Percentiles rank a stretch among this genome's conserved stretches.
Evolutionary conservation across 2,113 vertebrate species (phyloP).

Genomic region (Ellobius talpinus): DNA sequence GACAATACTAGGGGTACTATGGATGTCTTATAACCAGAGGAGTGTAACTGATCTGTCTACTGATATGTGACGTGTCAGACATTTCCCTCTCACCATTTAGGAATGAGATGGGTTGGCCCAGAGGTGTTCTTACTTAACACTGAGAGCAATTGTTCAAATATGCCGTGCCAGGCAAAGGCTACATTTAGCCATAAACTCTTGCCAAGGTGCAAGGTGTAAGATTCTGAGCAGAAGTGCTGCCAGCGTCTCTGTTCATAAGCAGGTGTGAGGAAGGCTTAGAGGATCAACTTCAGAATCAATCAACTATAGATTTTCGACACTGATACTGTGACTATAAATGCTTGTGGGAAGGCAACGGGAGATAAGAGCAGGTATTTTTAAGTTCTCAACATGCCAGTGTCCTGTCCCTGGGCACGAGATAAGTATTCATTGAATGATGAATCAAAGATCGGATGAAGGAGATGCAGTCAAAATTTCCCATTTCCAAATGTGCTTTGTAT

Average conservation of each 20-base stretch:
- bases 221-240: slow-evolving; percentile 32
- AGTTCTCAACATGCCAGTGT: slow-evolving; percentile 49
- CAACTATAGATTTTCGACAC: slow-evolving; percentile 70
- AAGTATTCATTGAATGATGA: slow-evolving; percentile 78
- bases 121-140: slow-evolving; percentile 17
- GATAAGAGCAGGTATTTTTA: slow-evolving; percentile 70
- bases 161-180: background rate
- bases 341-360: slow-evolving; percentile 71
- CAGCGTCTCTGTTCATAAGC: slow-evolving; percentile 50
- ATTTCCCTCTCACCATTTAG: background rate
- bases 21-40: background rate
- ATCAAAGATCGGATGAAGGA: slow-evolving; percentile 67
- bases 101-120: background rate
- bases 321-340: slow-evolving; percentile 77
- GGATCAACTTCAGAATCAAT: slow-evolving; percentile 74
- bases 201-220: background rate
- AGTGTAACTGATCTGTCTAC: background rate
- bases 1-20: background rate
- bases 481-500: slow-evolving; percentile 63
- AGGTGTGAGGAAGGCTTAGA: slow-evolving; percentile 2
- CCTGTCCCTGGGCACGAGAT: slow-evolving; percentile 71
- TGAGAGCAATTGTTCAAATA: slow-evolving; percentile 41
- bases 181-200: background rate
- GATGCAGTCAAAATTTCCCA: slow-evolving; percentile 59
- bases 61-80: background rate